A percentile compares a stretch with the other conserved stretches of the same genome.
Evolutionary conservation across 2,797 vertebrate species (phyloP).

Genomic region (Centroberyx gerrardi): DNA sequence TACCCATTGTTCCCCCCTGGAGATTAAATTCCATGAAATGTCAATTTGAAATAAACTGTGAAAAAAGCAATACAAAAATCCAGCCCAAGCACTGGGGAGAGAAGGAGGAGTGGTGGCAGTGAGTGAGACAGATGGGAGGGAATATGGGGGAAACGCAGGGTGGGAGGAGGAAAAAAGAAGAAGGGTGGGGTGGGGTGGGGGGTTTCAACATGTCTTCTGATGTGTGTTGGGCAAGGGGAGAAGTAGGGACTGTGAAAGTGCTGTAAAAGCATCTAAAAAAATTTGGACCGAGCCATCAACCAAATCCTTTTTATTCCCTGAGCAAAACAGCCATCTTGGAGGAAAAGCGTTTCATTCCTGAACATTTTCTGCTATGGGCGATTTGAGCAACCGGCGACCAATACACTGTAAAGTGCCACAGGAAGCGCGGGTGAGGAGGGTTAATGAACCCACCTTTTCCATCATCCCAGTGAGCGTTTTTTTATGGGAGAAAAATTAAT

Average conservation of each 20-base stretch:
- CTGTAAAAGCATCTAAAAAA: constrained; percentile 44
- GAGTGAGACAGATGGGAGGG: constrained; percentile 19
- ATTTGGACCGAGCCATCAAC: constrained; percentile 39
- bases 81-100: constrained; percentile 19
- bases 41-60: constrained; percentile 77
- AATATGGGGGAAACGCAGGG: constrained; percentile 9
- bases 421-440: constrained; percentile 76
- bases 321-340: constrained; percentile 63
- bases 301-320: constrained; percentile 56
- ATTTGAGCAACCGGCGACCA: constrained; percentile 65
- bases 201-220: constrained; percentile 29
- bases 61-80: constrained; percentile 58
- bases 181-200: background rate
- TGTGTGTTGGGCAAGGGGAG: constrained; percentile 28
- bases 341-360: constrained; percentile 62
- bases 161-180: background rate
- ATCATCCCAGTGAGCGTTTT: constrained; percentile 77
- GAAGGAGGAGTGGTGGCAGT: constrained; percentile 7
- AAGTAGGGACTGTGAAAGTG: constrained; percentile 38
- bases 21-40: constrained; percentile 79
- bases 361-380: constrained; percentile 60
- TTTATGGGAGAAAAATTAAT: constrained; percentile 82
- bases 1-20: constrained; percentile 66
- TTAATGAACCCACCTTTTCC: constrained; percentile 85
- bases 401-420: constrained; percentile 73